Evolutionary conservation across 2,888 invertebrate species (phyloP).

Genomic region (Hoplodrina ambigua): DNA sequence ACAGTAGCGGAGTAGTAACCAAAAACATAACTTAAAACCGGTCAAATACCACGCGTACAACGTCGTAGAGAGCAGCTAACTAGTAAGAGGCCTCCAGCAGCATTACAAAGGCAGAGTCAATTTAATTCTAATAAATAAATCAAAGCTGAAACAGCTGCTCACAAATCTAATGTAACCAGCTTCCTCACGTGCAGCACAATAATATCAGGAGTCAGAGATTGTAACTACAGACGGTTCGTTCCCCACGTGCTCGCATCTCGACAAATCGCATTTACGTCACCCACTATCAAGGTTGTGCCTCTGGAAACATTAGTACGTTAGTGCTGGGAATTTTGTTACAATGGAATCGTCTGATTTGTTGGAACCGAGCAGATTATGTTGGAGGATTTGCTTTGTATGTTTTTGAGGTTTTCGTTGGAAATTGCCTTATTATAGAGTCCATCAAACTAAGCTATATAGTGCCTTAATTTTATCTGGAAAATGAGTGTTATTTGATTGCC

Average conservation of each 20-base stretch:
- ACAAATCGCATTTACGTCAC: conserved; percentile 75
- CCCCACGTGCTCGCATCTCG: conserved; percentile 63
- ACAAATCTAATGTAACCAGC: conserved; percentile 33
- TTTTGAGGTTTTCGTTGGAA: too few species aligned
- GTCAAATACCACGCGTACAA: too few species aligned
- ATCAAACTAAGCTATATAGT: too few species aligned
- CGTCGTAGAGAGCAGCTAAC: too few species aligned
- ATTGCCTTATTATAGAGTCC: too few species aligned
- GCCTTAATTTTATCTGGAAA: too few species aligned
- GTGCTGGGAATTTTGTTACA: conserved; percentile 41
- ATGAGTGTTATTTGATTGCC: too few species aligned
- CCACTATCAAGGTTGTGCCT: conserved; percentile 65
- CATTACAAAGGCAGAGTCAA: background rate
- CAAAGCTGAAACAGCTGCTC: conserved; percentile 9
- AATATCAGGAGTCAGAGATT: conserved; percentile 47
- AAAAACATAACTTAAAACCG: too few species aligned
- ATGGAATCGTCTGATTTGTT: conserved; percentile 38
- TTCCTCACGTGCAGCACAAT: conserved; percentile 49
- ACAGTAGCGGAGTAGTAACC: too few species aligned
- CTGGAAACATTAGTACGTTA: conserved; percentile 59
- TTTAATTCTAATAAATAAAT: conserved; percentile 17
- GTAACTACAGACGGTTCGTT: conserved; percentile 54
- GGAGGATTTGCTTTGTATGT: background rate
- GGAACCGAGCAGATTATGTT: conserved; percentile 25
- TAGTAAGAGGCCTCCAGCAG: too few species aligned